Evolutionary conservation across 2,888 invertebrate species (phyloP).

Genomic region (Papilio demoleus): DNA sequence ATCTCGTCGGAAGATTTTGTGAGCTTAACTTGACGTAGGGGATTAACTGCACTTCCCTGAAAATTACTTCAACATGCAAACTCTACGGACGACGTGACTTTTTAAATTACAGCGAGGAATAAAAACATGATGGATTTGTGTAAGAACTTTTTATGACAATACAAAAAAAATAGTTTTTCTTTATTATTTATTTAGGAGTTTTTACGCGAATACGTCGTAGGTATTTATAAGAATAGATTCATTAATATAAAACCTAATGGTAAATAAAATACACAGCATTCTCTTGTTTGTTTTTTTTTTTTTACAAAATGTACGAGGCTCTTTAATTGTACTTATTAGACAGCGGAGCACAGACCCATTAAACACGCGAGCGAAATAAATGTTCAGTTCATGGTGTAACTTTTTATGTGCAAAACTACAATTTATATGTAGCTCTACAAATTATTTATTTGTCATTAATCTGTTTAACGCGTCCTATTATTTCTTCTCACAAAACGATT

Average conservation of each 20-base stretch:
- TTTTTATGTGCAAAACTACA: background rate
- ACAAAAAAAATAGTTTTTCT: background rate
- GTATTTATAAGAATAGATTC: no score
- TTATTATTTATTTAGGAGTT: no score
- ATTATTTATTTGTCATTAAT: slow-evolving; percentile 10
- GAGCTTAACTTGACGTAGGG: slow-evolving; percentile 61
- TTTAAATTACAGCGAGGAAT: slow-evolving; percentile 21
- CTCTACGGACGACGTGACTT: slow-evolving; percentile 54
- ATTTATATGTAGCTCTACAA: background rate
- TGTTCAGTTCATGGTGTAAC: background rate
- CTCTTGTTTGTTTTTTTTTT: background rate
- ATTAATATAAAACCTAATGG: no score
- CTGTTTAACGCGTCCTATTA: background rate
- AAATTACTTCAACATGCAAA: slow-evolving; percentile 57
- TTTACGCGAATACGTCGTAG: no score
- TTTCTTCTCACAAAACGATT: background rate
- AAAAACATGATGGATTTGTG: slow-evolving; percentile 10
- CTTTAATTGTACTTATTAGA: slow-evolving; percentile 9
- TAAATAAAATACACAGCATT: background rate
- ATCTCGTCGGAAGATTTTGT: slow-evolving; percentile 63
- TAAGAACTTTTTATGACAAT: background rate
- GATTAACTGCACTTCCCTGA: slow-evolving; percentile 64
- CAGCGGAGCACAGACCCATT: slow-evolving; percentile 1
- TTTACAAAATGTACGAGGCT: background rate
- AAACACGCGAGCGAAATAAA: slow-evolving; percentile 8